Percentiles rank a stretch among this genome's conserved stretches.
These are phyloP conservation scores for Numenius phaeopus DNA, from an alignment of 2,797 vertebrate genomes.

Conservation along the genomic window DNA sequence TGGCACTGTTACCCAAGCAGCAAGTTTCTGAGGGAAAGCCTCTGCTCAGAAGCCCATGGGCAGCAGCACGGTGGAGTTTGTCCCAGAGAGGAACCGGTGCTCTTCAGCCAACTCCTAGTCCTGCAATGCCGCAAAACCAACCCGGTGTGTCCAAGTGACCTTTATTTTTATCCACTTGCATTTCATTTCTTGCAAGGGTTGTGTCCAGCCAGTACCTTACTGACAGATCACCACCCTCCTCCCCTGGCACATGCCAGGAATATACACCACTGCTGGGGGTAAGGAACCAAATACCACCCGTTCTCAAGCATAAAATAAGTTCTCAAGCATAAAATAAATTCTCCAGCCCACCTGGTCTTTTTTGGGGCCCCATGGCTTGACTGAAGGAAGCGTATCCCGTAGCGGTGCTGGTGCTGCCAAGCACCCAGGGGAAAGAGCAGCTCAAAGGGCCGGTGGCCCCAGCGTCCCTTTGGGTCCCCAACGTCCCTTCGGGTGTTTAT, in stretches of 20 bases:
- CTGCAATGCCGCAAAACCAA: background rate
- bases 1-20: background rate
- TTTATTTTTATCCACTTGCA: rapidly evolving
- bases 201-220: background rate
- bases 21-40: background rate
- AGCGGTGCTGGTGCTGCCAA: background rate
- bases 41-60: rapidly evolving
- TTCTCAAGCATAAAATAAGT: background rate
- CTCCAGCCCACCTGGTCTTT: background rate
- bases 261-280: background rate
- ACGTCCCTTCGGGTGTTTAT: background rate
- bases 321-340: background rate
- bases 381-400: background rate
- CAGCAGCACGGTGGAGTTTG: background rate
- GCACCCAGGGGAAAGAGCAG: background rate
- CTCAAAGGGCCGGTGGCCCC: background rate
- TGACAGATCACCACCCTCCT: background rate
- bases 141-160: background rate
- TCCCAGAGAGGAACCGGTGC: background rate
- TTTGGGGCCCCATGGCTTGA: rapidly evolving
- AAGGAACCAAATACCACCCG: background rate
- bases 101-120: background rate
- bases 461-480: background rate
- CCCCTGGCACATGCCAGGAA: background rate
- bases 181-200: background rate